phyloP scores from a whole-genome alignment of 2,888 invertebrate genomes.

The Ernsta delagoae region DNA sequence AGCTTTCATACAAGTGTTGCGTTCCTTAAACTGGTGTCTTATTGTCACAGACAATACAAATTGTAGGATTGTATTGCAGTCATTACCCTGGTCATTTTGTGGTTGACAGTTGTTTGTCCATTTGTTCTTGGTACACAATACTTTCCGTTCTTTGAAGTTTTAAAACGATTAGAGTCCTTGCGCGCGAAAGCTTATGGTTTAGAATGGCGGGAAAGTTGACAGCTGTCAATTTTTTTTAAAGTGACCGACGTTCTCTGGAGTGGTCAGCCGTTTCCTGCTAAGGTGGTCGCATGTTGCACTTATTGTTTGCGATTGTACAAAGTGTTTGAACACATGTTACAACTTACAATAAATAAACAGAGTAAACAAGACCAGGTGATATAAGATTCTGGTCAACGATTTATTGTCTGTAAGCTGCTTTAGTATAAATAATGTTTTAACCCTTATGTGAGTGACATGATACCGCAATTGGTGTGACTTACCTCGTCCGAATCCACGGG shows the following conservation, averaged over 20 bases:
- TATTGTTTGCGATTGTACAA: conserved; percentile 50
- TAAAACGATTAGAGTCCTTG: conserved; percentile 18
- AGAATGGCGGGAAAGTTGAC: conserved; percentile 62
- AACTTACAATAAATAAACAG: conserved; percentile 34
- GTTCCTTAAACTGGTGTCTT: conserved; percentile 11
- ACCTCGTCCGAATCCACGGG: no score
- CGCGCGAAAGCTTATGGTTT: conserved; percentile 22
- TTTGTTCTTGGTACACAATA: conserved; percentile 45
- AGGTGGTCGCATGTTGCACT: conserved; percentile 47
- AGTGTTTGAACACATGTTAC: conserved; percentile 57
- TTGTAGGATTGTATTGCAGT: conserved; percentile 44
- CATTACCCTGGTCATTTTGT: conserved; percentile 57
- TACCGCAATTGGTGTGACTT: no score
- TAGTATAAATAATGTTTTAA: no score
- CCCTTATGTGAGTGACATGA: no score
- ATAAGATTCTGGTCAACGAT: conserved; percentile 21
- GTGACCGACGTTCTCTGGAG: conserved; percentile 42
- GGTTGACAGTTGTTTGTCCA: conserved; percentile 69
- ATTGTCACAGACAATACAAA: conserved; percentile 38
- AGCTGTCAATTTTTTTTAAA: conserved; percentile 57
- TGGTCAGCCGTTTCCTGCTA: conserved; percentile 52
- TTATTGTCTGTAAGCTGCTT: conserved; percentile 33
- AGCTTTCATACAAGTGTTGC: background rate
- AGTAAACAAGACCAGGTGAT: conserved; percentile 55
- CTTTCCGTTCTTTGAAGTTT: conserved; percentile 5